These are phyloP conservation scores for Thymelicus acteon DNA, from an alignment of 2,888 invertebrate genomes.

Conservation along the genomic window DNA sequence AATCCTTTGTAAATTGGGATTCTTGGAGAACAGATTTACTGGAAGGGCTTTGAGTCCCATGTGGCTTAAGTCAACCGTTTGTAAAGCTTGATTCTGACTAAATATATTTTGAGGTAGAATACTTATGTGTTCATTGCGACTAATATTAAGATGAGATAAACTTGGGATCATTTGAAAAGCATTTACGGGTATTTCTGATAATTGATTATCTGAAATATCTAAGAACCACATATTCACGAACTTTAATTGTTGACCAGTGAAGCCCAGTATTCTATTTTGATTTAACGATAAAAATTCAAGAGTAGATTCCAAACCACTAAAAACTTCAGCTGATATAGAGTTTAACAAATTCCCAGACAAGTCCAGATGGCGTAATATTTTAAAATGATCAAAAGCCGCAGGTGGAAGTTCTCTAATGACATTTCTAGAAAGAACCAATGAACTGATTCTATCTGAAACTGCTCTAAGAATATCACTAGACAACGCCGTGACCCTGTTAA, in stretches of 20 bases:
- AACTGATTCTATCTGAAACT: slow-evolving; percentile 89
- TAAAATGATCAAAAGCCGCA: slow-evolving; percentile 91
- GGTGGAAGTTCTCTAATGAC: slow-evolving; percentile 94
- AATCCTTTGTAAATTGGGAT: slow-evolving; percentile 87
- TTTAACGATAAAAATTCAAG: slow-evolving; percentile 89
- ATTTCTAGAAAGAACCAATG: slow-evolving; percentile 91
- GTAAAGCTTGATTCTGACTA: slow-evolving; percentile 88
- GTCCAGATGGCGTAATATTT: slow-evolving; percentile 89
- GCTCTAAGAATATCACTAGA: slow-evolving; percentile 91
- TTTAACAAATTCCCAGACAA: slow-evolving; percentile 92
- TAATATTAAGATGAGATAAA: slow-evolving; percentile 90
- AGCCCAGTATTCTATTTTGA: slow-evolving; percentile 89
- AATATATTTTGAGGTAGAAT: slow-evolving; percentile 88
- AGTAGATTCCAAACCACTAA: slow-evolving; percentile 90
- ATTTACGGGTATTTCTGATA: slow-evolving; percentile 88
- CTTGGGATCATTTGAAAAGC: slow-evolving; percentile 88
- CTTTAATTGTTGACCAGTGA: slow-evolving; percentile 87
- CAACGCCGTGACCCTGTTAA: slow-evolving; percentile 93
- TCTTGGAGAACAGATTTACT: slow-evolving; percentile 88
- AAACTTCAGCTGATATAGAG: slow-evolving; percentile 89
- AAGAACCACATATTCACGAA: slow-evolving; percentile 87
- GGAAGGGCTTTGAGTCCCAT: slow-evolving; percentile 90
- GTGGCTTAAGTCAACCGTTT: slow-evolving; percentile 89
- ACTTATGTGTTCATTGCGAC: slow-evolving; percentile 88
- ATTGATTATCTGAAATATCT: slow-evolving; percentile 92